Evolutionary conservation across 2,113 vertebrate genomes (phyloP), one percentile per base, ranked within the genome.

Genomic region (Caloenas nicobarica): DNA sequence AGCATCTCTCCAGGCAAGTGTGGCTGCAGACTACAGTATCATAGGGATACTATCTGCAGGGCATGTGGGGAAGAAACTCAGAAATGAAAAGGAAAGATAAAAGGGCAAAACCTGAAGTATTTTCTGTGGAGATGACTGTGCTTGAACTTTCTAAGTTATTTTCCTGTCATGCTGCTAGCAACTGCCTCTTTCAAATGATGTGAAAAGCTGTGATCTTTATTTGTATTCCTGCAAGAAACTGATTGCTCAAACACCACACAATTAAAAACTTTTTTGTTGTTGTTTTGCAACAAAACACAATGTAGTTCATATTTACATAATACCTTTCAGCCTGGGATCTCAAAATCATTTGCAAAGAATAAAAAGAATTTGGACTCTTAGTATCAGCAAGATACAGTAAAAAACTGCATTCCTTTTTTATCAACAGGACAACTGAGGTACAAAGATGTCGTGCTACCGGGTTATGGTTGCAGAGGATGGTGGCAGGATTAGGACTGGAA

Each of bases 171-270:
- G 17, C 66, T 88, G 69, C 26, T 91, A 88, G 65, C 61, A 89
- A 91, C 50, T 58, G 28, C 40, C 29, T 95, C 86, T 93, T 95
- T 89, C 65, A 92, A 81, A 38, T 34, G 7, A 88, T 65, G 50
- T 74, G 57, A 58, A 96, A 96, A 89, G 22, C 81, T 95, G 56
- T 82, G 73, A 85, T 94, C 69, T 91, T 95, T 50, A 91, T 73
- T 87, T 69, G 68, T 51, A 76, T 83, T 95, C 60, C 64, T 83
- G 29, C 7, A 81, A 91, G 77, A 92, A 91, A 72, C 19, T 3
- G 26, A 71, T 79, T 68, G 62, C 25, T 87, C 57, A 80, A 89
- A 77, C 11, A 91, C 54, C 1, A 4, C 10, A 74, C 42, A 92
- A 95, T 83, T 96, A 78, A 86, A 92, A 89, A 3, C 11, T 2